Conservation (phyloP, 2,113 vertebrate genomes). For the Cynocephalus volans region DNA sequence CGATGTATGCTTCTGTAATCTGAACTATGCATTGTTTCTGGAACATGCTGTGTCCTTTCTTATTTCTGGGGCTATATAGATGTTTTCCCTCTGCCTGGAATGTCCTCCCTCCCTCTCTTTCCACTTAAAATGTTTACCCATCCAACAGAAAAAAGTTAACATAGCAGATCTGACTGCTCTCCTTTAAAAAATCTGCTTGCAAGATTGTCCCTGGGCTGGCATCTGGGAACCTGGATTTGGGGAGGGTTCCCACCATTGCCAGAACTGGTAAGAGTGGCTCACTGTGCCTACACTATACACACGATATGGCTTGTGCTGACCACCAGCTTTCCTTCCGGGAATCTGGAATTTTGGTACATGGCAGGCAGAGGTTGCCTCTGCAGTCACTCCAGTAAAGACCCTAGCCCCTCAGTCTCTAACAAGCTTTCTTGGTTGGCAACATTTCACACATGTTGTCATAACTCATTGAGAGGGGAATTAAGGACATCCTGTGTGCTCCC, state of each 20-base stretch:
- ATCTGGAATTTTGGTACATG: neutral
- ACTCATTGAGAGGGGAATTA: neutral
- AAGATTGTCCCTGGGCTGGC: neutral
- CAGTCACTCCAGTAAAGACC: neutral
- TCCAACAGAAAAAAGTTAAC: neutral
- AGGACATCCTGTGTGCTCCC: neutral
- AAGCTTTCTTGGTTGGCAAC: neutral
- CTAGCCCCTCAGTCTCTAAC: neutral
- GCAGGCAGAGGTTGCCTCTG: neutral
- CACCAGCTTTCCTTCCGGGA: neutral
- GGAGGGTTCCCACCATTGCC: neutral
- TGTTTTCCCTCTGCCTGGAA: slow-evolving; percentile 22
- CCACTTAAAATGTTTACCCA: neutral
- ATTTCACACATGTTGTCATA: neutral
- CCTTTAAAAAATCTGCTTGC: neutral
- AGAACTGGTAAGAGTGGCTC: neutral
- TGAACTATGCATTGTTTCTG: neutral
- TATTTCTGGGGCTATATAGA: neutral
- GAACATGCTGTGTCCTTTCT: neutral
- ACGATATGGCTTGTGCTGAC: neutral
- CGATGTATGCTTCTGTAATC: neutral
- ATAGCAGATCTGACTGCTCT: neutral
- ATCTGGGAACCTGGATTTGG: neutral
- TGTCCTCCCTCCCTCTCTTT: neutral
- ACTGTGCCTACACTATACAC: fast-evolving